Conservation (phyloP, 2,797 vertebrate genomes). For the Smutsia temminckii region DNA sequence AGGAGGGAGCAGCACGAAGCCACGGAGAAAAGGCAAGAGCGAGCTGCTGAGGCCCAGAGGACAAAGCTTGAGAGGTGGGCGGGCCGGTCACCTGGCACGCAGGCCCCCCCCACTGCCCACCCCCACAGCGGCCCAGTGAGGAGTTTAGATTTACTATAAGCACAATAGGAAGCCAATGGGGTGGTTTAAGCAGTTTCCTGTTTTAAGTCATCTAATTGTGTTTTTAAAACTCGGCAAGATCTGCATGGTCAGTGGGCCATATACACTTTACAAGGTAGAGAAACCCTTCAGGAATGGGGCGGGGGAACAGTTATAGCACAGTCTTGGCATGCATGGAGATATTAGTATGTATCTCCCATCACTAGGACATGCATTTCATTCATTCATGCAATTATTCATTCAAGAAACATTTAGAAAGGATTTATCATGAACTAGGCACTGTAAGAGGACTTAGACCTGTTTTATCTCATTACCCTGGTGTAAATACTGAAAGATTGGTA, state of each 20-base stretch:
- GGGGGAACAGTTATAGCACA: background rate
- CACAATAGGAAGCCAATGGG: background rate
- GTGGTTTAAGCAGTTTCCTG: background rate
- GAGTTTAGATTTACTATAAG: background rate
- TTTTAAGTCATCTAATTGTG: background rate
- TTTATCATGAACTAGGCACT: background rate
- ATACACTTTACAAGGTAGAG: background rate
- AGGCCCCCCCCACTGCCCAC: too few relatives aligned
- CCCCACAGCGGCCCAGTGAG: background rate
- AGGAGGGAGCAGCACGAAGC: background rate
- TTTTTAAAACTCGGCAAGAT: background rate
- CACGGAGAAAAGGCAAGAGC: background rate
- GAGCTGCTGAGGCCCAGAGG: background rate
- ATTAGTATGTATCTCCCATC: background rate
- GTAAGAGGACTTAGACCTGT: background rate
- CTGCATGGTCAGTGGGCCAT: background rate
- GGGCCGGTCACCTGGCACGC: background rate
- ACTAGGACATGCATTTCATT: background rate
- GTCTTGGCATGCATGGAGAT: background rate
- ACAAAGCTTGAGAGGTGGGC: background rate
- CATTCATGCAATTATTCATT: background rate
- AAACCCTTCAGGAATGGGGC: background rate
- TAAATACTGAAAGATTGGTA: background rate
- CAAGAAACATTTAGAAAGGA: background rate
- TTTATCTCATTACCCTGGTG: background rate